Conservation (phyloP, 2,888 invertebrate species). For the Frankliniella fusca region DNA sequence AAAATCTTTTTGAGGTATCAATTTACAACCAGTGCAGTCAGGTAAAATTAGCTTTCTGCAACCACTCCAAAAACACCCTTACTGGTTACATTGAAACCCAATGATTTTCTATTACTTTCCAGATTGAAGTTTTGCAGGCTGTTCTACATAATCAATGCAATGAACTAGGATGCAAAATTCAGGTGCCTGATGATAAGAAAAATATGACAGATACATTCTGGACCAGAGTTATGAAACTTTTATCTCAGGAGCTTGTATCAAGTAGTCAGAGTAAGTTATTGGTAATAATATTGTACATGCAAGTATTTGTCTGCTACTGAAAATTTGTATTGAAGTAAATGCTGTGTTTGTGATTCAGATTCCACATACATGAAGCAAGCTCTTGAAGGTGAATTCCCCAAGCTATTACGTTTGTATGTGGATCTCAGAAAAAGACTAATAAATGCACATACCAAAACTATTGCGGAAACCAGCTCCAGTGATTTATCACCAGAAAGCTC, state of each 20-base stretch:
- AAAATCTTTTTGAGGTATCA: conserved; percentile 74
- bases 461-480: conserved; percentile 8
- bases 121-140: conserved; percentile 51
- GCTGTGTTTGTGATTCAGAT: conserved; percentile 33
- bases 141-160: conserved; percentile 44
- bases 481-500: neutral
- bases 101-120: conserved; percentile 40
- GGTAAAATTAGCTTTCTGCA: conserved; percentile 45
- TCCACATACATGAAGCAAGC: conserved; percentile 67
- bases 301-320: neutral
- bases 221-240: conserved; percentile 43
- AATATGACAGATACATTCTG: conserved; percentile 43
- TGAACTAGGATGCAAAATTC: neutral
- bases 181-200: neutral
- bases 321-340: conserved; percentile 26
- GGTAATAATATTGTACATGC: neutral
- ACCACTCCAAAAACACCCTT: conserved; percentile 28
- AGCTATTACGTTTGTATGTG: conserved; percentile 72
- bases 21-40: conserved; percentile 69
- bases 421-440: conserved; percentile 69
- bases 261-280: conserved; percentile 46
- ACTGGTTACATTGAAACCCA: conserved; percentile 40
- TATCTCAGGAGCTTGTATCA: neutral
- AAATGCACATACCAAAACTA: conserved; percentile 36
- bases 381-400: conserved; percentile 83